Evolutionary conservation across 2,797 vertebrate genomes (phyloP).

Genomic region (Synaphobranchus kaupii): DNA sequence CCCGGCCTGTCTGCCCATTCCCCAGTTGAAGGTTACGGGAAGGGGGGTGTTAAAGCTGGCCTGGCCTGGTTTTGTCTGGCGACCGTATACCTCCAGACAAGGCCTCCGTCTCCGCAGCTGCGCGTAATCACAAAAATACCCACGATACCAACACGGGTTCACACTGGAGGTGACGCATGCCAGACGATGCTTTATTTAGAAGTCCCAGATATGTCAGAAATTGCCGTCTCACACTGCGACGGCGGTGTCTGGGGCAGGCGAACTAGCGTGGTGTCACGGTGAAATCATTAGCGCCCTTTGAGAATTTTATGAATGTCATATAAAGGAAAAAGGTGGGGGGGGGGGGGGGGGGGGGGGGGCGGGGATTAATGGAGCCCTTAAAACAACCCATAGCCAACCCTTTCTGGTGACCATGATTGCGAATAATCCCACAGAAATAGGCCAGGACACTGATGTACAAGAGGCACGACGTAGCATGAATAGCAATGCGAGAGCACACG

Average conservation of each 20-base stretch:
- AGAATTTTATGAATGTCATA: not conserved
- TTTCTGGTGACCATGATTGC: not conserved
- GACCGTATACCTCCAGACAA: not conserved
- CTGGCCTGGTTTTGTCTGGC: conserved; percentile 13
- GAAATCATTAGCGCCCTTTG: not conserved
- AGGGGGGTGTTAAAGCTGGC: not conserved
- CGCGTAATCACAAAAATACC: not conserved
- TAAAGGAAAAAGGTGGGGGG: not conserved
- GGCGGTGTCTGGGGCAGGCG: not conserved
- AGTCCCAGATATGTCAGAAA: not conserved
- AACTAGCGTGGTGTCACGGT: not conserved
- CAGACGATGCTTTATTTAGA: not conserved
- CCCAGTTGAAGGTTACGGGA: conserved; percentile 29
- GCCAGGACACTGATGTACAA: not conserved
- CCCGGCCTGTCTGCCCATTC: not conserved
- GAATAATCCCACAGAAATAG: conserved; percentile 14
- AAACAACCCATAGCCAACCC: not conserved
- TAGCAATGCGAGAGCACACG: not conserved
- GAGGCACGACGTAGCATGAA: not conserved
- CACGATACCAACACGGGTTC: not conserved
- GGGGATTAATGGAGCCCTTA: not conserved
- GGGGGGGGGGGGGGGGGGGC: no score
- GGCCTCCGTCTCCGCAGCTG: not conserved
- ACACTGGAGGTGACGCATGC: not conserved
- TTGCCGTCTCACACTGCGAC: not conserved